Evolutionary conservation across 2,797 vertebrate genomes (phyloP), one percentile per base, ranked within the genome.

Genomic region (Steatocranus sp.): DNA sequence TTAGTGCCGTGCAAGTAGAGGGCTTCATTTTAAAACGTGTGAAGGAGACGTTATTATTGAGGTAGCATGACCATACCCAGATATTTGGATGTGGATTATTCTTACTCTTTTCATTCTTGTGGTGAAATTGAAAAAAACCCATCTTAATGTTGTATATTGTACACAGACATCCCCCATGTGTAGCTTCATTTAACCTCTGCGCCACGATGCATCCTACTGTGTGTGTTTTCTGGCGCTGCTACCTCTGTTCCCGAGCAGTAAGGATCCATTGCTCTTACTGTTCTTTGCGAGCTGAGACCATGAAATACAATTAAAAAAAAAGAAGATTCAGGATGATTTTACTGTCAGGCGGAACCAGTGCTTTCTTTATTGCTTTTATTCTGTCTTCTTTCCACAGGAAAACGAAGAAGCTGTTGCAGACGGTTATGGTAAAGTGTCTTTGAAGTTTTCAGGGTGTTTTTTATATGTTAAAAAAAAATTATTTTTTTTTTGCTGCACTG

Each of bases 211-310:
- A 84, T 87, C 81, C 58, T 79, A 61, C 86, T 88, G 84, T 91
- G 90, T 84, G 84, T 94, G 89, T 93, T 90, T 86, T 73, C 82
- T 85, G 88, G 78, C 74, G 15, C 85, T 87, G 80, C 86, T 91
- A 86, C 85, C 84, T 90, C 86, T 91, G 88, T 91, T 91, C 78
- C 82, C 5, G 78, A 89, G 48, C 84, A 51, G 82, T 83, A 78
- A 85, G 84, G 82, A 85, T 68, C 86, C 88, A 86, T 90, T 87
- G 90, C 90, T 86, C 91, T 94, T 80, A 58, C 61, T 93, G 94
- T 95, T 90, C 86, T 87, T 90, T 90, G 89, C 86, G 84, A 93
- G 86, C 87, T 84, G 88, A 91, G 75, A 89, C 38, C 79, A 87
- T 73, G 43, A 87, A 92, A 89, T 82, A 90, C 68, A 91, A 91